phyloP scores from a whole-genome alignment of 35 echinoderm and acorn worm species.

The Apostichopus californicus region DNA sequence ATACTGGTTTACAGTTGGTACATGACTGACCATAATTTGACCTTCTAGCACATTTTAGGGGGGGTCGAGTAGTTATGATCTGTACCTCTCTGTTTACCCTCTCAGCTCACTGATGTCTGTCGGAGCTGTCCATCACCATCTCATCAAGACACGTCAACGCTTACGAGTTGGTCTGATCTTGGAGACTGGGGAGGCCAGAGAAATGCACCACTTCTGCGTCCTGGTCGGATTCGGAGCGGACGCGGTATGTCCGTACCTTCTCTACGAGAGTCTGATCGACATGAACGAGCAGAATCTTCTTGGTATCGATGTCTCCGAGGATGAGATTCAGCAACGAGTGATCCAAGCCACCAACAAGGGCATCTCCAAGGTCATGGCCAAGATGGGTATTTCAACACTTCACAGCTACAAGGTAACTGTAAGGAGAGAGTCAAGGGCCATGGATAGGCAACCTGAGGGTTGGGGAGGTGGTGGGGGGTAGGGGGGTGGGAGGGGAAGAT shows the following conservation, averaged over 20 bases:
- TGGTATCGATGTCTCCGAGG: slow-evolving; percentile 59
- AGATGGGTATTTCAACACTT: slow-evolving; percentile 98
- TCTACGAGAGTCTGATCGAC: slow-evolving; percentile 86
- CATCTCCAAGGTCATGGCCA: slow-evolving; percentile 95
- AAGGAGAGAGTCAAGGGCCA: background rate
- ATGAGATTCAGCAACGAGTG: slow-evolving; percentile 70
- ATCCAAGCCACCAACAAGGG: slow-evolving; percentile 67
- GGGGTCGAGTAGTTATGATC: background rate
- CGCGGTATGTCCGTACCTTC: slow-evolving; percentile 95
- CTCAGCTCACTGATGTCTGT: slow-evolving; percentile 84
- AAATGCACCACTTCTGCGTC: slow-evolving; percentile 97
- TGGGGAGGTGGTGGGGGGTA: too few species aligned
- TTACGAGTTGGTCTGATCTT: slow-evolving; percentile 90
- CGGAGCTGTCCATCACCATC: slow-evolving; percentile 89
- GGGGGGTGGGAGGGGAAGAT: too few species aligned
- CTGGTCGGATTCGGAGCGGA: slow-evolving; percentile 92
- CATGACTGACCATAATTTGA: too few species aligned
- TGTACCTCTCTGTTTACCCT: background rate
- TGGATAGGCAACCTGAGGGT: too few species aligned
- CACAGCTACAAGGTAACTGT: slow-evolving; percentile 93
- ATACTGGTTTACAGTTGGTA: too few species aligned
- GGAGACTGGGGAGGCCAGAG: slow-evolving; percentile 88
- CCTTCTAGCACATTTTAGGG: too few species aligned
- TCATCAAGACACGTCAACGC: slow-evolving; percentile 93
- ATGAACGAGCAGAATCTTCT: slow-evolving; percentile 82